Evolutionary conservation across 1,140 invertebrate genomes (phyloP), one percentile per base, ranked within the genome.

Genomic region (Rhysida immarginata): DNA sequence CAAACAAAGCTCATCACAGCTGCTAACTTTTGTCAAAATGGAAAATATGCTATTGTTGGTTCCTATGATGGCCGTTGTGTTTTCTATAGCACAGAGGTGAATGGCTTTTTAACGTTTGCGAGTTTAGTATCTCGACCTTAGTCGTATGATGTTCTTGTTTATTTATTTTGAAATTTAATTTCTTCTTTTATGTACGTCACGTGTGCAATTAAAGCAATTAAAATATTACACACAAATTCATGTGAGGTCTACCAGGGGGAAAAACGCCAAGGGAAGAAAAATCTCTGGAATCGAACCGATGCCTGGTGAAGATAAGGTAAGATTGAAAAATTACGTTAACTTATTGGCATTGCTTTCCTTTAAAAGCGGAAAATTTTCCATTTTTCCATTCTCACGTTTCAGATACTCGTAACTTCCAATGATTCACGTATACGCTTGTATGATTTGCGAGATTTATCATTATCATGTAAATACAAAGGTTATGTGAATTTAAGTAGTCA

Each of bases 141-240:
- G n/a, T n/a, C n/a, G n/a, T n/a, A n/a, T n/a, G n/a, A n/a, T n/a
- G n/a, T n/a, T n/a, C n/a, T n/a, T n/a, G n/a, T n/a, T n/a, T n/a
- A n/a, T n/a, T n/a, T n/a, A n/a, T n/a, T n/a, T n/a, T n/a, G n/a
- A n/a, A n/a, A n/a, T n/a, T n/a, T n/a, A n/a, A n/a, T n/a, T n/a
- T n/a, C n/a, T n/a, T n/a, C n/a, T n/a, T n/a, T n/a, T n/a, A n/a
- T n/a, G n/a, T n/a, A n/a, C n/a, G n/a, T n/a, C n/a, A n/a, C n/a
- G n/a, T n/a, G n/a, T n/a, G n/a, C 29, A 5, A 8, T 46, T 46
- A 20, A 59, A 77, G 77, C 92, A 97, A 68, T 73, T 99, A 1
- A 96, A 96, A 65, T 99, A 98, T 72, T 91, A 96, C 70, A 98
- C 95, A 1, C 90, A 94, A 66, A 96, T 99, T 59, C 84, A 96